Evolutionary conservation across 2,888 invertebrate species (phyloP), one percentile per base, ranked within the genome.

Genomic region (Ichneumoninae sp.): DNA sequence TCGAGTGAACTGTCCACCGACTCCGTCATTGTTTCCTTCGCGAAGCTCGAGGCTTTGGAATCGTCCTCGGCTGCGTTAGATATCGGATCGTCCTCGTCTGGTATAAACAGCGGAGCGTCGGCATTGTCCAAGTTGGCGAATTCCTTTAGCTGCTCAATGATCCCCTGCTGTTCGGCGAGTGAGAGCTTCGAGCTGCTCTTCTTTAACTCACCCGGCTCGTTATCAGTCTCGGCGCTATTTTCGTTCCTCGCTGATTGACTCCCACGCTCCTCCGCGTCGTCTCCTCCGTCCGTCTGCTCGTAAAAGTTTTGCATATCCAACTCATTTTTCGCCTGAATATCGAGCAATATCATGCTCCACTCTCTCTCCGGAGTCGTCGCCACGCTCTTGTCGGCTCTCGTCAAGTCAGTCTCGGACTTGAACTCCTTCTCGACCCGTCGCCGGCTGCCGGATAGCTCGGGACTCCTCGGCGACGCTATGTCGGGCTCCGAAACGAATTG

Each of bases 401-500:
- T 69, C 16, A 94, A 80, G 76, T 94, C 91, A 3, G 89, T 88
- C 65, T 93, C 93, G 0, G 94, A 93, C 77, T 91, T 93, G 79
- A 72, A 93, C 44, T 89, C 89, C 36, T 90, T 87, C 16, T 71
- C 68, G 40, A 40, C 68, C 0, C 65, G 60, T 78, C 77, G 79
- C 16, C 76, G 52, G 44, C 69, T 36, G 44, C 74, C 77, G 10
- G 80, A 47, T 16, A 82, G 68, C 3, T 88, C 89, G 5, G 78
- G 83, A 5, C 82, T 86, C 26, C 88, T 86, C 0, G 92, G 88
- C 0, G 92, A 90, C 0, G 90, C 86, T 7, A 94, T 92, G 72
- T 93, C 93, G 0, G 94, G 94, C 75, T 94, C 94, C 3, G 94
- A 94, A 3, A 90, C 89, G 52, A 91, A 93, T 52, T 90, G 91